Base-by-base conservation (phyloP, 2,888 invertebrate genomes). In the Drosophila pegasa region DNA sequence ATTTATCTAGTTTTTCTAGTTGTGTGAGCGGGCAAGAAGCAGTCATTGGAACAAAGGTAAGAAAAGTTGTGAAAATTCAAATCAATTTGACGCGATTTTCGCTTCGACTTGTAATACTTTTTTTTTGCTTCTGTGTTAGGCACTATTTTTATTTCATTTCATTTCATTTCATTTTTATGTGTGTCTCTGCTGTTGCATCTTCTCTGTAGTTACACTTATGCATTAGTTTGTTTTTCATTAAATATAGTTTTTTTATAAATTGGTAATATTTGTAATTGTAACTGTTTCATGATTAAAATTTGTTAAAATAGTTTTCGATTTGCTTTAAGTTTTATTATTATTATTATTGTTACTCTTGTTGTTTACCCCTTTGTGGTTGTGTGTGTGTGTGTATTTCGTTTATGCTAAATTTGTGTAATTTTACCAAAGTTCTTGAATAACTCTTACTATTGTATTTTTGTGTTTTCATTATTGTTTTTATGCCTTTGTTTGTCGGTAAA, bases 51-150 rank as follows among this genome's bases (percentile, higher is more conserved):
- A 43, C 43, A n/a, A 43, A 47, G n/a, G n/a, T n/a, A 5, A 3
- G 14, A 31, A 47, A 47, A 2, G 10, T n/a, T n/a, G n/a, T n/a
- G 4, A 20, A 20, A 40, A 6, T 12, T 8, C 10, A 16, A 18
- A 33, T 14, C 4, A 45, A 27, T 16, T 6, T 18, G 27, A 45
- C 18, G 14, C 33, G 18, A 50, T 45, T 67, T 54, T 25, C 66
- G 57, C 61, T 18, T 18, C 27, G 38, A 43, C 59, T 67, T 74
- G 41, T 85, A 81, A 85, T 85, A 86, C 80, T 80, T 82, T 79
- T 69, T 72, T 70, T 86, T 82, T 79, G 72, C 76, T 70, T 86
- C 61, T 62, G 61, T 62, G 65, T 76, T 82, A 80, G 86, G 83
- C 80, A 86, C 86, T 82, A 86, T 80, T 85, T 66, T 67, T 20